Percentiles rank a stretch among this genome's conserved stretches.
Evolutionary conservation across 2,113 vertebrate species (phyloP).

Genomic region (Cyprinodon variegatus): DNA sequence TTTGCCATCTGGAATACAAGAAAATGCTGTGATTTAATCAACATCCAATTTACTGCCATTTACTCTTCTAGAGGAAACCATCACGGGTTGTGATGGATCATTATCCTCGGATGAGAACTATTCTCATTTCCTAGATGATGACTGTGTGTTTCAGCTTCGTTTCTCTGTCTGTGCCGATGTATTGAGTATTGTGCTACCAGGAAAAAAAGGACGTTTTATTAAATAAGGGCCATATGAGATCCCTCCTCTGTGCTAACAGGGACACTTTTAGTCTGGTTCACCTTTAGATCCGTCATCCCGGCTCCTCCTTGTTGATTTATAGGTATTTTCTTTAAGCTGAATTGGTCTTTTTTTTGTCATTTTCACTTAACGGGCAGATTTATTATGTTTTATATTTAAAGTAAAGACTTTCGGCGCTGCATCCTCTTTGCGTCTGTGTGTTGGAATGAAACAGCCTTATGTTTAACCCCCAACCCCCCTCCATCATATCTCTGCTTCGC

Average conservation of each 20-base stretch:
- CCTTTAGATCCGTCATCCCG: not conserved
- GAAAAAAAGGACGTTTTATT: constrained; percentile 38
- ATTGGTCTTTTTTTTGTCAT: not conserved
- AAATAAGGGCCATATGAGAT: constrained; percentile 38
- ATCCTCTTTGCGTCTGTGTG: not conserved
- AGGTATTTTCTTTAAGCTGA: not conserved
- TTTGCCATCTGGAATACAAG: constrained; percentile 73
- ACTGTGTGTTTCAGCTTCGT: constrained; percentile 39
- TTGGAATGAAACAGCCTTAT: constrained; percentile 6
- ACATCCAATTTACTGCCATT: constrained; percentile 71
- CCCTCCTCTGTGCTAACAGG: constrained; percentile 31
- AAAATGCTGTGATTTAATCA: constrained; percentile 75
- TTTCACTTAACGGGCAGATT: not conserved
- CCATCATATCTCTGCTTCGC: not conserved
- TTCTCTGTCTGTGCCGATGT: constrained; percentile 11
- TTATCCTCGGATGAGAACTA: constrained; percentile 70
- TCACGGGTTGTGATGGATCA: constrained; percentile 71
- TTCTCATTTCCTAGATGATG: constrained; percentile 75
- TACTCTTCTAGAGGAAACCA: constrained; percentile 74
- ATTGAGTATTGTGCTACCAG: constrained; percentile 13
- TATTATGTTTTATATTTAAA: not conserved
- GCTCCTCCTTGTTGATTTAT: not conserved
- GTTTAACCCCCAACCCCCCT: not conserved
- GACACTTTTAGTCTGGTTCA: not conserved
- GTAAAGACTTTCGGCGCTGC: not conserved